Conservation (phyloP, 2,797 vertebrate species). For the Myioborus melanocephalus region DNA sequence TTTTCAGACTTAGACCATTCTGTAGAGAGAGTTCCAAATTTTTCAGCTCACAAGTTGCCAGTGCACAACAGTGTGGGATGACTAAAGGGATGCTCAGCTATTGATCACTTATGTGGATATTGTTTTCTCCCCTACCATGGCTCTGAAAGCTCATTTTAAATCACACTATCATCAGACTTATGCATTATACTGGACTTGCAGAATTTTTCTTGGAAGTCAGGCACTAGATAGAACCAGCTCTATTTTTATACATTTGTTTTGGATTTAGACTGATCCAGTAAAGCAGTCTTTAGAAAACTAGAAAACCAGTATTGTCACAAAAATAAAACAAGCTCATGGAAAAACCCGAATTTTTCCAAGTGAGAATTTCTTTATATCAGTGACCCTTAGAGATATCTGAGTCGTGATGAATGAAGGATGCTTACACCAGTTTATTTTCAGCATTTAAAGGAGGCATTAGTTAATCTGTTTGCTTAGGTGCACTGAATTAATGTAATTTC, state of each 20-base stretch:
- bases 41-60: background rate
- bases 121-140: background rate
- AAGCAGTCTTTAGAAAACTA: background rate
- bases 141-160: background rate
- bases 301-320: background rate
- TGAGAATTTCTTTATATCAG: background rate
- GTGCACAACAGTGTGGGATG: background rate
- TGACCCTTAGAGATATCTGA: background rate
- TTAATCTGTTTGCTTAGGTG: background rate
- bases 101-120: background rate
- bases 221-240: background rate
- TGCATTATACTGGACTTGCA: background rate
- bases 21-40: constrained; percentile 1
- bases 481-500: background rate
- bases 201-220: background rate
- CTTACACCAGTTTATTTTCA: background rate
- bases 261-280: background rate
- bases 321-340: background rate
- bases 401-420: background rate
- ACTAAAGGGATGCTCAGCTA: constrained; percentile 5
- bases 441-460: background rate
- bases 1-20: background rate
- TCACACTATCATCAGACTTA: background rate
- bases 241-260: background rate
- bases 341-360: background rate